A percentile compares a stretch with the other conserved stretches of the same genome.
phyloP scores from a whole-genome alignment of 2,888 invertebrate genomes.

The Nipponacmea schrenckii region DNA sequence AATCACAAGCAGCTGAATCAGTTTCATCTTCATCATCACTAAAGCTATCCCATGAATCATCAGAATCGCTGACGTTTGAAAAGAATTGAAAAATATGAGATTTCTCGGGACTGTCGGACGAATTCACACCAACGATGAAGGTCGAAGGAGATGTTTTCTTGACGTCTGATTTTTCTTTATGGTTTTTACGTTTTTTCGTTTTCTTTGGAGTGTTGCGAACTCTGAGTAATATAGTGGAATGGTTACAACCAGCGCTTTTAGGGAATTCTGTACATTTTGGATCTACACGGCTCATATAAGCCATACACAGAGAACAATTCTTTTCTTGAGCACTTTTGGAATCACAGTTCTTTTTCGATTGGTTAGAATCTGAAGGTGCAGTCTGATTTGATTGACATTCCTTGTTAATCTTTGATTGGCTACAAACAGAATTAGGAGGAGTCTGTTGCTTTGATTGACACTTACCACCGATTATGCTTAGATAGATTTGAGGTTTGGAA shows the following conservation, averaged over 20 bases:
- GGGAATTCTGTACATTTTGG: neutral
- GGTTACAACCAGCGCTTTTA: neutral
- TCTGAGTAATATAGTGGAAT: neutral
- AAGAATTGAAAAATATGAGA: slow-evolving; percentile 15
- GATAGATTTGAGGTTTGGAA: too few species aligned
- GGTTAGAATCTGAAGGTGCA: too few species aligned
- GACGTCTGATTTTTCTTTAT: neutral
- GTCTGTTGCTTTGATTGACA: too few species aligned
- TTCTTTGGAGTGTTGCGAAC: slow-evolving; percentile 6
- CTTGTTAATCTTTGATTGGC: too few species aligned
- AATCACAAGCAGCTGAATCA: slow-evolving; percentile 9
- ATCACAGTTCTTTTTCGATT: neutral
- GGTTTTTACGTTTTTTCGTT: neutral
- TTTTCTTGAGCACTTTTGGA: neutral
- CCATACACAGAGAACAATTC: neutral
- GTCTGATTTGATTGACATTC: too few species aligned
- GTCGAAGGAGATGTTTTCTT: slow-evolving; percentile 24
- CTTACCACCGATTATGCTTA: too few species aligned
- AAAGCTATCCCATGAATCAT: slow-evolving; percentile 33
- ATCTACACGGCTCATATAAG: neutral
- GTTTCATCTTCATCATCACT: slow-evolving; percentile 26
- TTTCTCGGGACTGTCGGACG: slow-evolving; percentile 7
- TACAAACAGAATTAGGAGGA: too few species aligned
- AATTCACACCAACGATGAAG: slow-evolving; percentile 38
- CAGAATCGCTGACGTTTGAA: slow-evolving; percentile 34